Base-by-base conservation (phyloP, 1,140 invertebrate genomes). In the Whitmania pigra region DNA sequence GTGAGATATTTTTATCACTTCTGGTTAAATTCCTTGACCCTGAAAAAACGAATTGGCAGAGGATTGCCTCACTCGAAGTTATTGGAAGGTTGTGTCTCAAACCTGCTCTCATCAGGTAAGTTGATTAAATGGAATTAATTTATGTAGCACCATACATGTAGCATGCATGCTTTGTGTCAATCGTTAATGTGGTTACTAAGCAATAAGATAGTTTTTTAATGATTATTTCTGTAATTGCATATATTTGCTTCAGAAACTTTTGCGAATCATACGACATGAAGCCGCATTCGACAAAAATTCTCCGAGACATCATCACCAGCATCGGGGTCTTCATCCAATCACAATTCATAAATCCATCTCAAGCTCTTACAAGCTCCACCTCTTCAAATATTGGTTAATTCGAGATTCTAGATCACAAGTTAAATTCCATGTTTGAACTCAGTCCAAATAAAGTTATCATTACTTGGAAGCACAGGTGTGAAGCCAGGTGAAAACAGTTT, bases 1-100 rank as follows among this genome's bases (percentile, higher is more conserved):
- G 94, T 83, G 96, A 99, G 84, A 98, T 99, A 78, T 97, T 99
- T 82, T 84, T 98, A 60, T 96, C 94, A 0, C 83, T 98, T 49
- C 90, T 98, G 53, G 91, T 98, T 6, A 97, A 97, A 81, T 97
- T 98, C 84, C 81, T 99, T 79, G 94, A 97, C 83, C 89, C 90
- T 17, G 95, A 98, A 77, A 95, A 96, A 82, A 92, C 93, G 31
- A 85, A 88, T 60, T 99, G 96, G 95, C 94, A 98, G 80, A 84
- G 94, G 71, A 91, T 92, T 20, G 81, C 97, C 60, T 94, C 95
- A 0, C 81, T 99, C 17, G 95, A 98, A 86, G 93, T 97, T 4
- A 85, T 98, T 27, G 93, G 97, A 80, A 94, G 93, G 82, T 89
- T 98, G 83, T 78, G 78, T 70, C 75, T 77, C 20, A 90, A 96